Percentiles rank a stretch among this genome's conserved stretches.
Evolutionary conservation across 2,888 invertebrate genomes (phyloP).

Genomic region (Pinctada fucata): DNA sequence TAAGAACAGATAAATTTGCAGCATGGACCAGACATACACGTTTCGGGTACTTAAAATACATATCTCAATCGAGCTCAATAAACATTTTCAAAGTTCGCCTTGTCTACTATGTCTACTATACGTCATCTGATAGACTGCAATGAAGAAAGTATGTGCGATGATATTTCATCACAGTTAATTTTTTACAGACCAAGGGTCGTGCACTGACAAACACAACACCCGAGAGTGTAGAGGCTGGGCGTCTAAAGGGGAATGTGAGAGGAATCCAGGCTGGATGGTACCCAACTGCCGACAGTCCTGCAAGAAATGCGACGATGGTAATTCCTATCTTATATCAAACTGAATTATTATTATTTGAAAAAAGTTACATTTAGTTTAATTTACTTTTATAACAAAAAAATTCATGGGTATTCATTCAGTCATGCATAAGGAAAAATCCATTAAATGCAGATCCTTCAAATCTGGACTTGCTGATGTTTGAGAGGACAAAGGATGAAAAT

Average conservation of each 20-base stretch:
- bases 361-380: neutral
- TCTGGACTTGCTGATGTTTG: too few relatives aligned
- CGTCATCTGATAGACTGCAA: too few relatives aligned
- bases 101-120: too few relatives aligned
- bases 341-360: neutral
- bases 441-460: too few relatives aligned
- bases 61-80: too few relatives aligned
- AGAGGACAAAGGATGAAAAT: too few relatives aligned
- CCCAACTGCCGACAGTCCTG: constrained; percentile 67
- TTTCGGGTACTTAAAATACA: too few relatives aligned
- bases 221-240: constrained; percentile 54
- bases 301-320: constrained; percentile 51
- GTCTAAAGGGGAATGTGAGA: constrained; percentile 56
- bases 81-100: too few relatives aligned
- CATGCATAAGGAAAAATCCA: too few relatives aligned
- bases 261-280: constrained; percentile 69
- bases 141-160: too few relatives aligned
- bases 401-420: neutral
- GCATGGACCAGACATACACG: too few relatives aligned
- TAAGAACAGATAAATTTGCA: too few relatives aligned
- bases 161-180: neutral
- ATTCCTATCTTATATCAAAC: neutral
- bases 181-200: constrained; percentile 21
- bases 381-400: neutral
- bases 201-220: constrained; percentile 48